phyloP scores from a whole-genome alignment of 2,888 invertebrate species.

The Pyrrhosoma nymphula region DNA sequence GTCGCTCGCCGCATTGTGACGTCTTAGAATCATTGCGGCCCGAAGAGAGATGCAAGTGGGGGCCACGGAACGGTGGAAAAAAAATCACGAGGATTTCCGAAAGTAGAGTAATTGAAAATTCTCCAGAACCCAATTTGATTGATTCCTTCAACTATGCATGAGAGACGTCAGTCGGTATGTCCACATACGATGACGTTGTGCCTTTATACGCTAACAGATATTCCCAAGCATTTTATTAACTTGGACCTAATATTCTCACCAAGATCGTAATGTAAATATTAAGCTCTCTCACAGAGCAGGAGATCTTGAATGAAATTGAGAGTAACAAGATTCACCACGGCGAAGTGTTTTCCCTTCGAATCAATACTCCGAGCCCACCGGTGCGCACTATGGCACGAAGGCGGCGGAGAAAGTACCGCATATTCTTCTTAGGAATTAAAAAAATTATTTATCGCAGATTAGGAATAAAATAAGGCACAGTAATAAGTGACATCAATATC shows the following conservation, averaged over 20 bases:
- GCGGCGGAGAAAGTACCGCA: not conserved
- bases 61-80: not conserved
- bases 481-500: not conserved
- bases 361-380: conserved; percentile 39
- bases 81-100: not conserved
- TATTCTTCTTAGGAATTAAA: not conserved
- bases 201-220: too few species aligned
- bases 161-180: not conserved
- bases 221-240: too few species aligned
- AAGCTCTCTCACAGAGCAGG: not conserved
- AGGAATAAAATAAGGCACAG: not conserved
- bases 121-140: not conserved
- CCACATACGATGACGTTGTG: not conserved
- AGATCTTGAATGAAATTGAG: not conserved
- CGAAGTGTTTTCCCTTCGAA: not conserved
- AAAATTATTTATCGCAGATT: not conserved
- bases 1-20: not conserved
- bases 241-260: not conserved
- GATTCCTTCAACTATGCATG: not conserved
- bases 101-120: not conserved
- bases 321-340: not conserved
- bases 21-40: not conserved
- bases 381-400: not conserved
- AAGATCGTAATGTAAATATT: not conserved
- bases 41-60: not conserved